Percentiles rank a stretch among this genome's conserved stretches.
phyloP scores from a whole-genome alignment of 2,797 vertebrate genomes.

The Peromyscus eremicus region DNA sequence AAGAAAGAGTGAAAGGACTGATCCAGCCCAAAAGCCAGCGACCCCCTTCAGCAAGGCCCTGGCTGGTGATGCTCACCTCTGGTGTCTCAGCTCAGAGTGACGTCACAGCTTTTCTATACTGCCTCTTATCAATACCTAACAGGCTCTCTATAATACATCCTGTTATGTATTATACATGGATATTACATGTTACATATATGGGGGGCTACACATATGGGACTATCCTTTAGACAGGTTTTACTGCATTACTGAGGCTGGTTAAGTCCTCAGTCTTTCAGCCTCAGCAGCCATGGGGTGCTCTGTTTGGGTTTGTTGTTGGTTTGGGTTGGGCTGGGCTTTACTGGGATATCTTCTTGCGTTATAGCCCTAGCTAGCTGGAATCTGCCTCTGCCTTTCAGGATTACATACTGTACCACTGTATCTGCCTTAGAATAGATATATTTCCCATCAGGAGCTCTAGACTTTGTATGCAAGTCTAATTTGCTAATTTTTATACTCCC shows the following conservation, averaged over 20 bases:
- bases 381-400: not conserved
- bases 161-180: not conserved
- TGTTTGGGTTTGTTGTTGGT: not conserved
- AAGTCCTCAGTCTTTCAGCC: not conserved
- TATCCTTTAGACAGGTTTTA: not conserved
- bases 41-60: too few species aligned
- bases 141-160: not conserved
- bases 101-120: not conserved
- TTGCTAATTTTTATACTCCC: constrained; percentile 19
- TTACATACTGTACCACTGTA: not conserved
- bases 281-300: too few species aligned
- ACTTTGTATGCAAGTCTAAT: not conserved
- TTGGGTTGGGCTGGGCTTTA: not conserved
- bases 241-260: not conserved
- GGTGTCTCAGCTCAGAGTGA: not conserved
- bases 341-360: not conserved
- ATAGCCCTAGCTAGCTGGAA: not conserved
- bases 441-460: not conserved
- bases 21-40: not conserved
- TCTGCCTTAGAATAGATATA: not conserved
- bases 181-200: not conserved
- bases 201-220: not conserved
- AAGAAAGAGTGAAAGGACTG: not conserved
- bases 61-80: not conserved
- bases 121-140: not conserved